Conservation (phyloP, 2,888 invertebrate species). For the Hedychridium roseum region DNA sequence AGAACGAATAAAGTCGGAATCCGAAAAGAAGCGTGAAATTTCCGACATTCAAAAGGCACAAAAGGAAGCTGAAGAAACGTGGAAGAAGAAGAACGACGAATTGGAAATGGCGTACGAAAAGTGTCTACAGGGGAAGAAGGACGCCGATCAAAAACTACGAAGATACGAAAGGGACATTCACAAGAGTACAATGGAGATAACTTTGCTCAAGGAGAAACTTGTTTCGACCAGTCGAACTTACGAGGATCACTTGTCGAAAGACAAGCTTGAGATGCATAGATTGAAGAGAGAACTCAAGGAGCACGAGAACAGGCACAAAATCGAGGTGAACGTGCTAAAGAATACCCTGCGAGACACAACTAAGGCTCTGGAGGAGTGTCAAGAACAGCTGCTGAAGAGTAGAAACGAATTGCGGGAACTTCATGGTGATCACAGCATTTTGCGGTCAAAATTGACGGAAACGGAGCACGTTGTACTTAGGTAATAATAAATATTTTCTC, state of each 20-base stretch:
- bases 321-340: constrained; percentile 46
- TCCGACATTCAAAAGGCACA: constrained; percentile 31
- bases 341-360: constrained; percentile 48
- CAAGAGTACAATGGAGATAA: constrained; percentile 38
- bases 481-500: constrained; percentile 1
- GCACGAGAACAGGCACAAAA: constrained; percentile 44
- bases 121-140: constrained; percentile 17
- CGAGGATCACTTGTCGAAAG: constrained; percentile 46
- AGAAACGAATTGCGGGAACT: constrained; percentile 43
- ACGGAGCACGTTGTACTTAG: constrained; percentile 26
- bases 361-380: constrained; percentile 49
- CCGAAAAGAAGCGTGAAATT: constrained; percentile 41
- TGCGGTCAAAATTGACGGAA: constrained; percentile 41
- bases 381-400: constrained; percentile 47
- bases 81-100: constrained; percentile 35
- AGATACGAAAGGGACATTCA: constrained; percentile 46
- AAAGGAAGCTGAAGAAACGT: constrained; percentile 34
- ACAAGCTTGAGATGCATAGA: constrained; percentile 43
- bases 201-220: constrained; percentile 43
- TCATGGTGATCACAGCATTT: constrained; percentile 32
- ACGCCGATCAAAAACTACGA: constrained; percentile 7
- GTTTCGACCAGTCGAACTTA: constrained; percentile 37
- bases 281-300: constrained; percentile 45
- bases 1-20: constrained; percentile 30
- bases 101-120: constrained; percentile 37